Evolutionary conservation across 2,797 vertebrate genomes (phyloP).

Genomic region (Tokudaia tokunoshimensis): DNA sequence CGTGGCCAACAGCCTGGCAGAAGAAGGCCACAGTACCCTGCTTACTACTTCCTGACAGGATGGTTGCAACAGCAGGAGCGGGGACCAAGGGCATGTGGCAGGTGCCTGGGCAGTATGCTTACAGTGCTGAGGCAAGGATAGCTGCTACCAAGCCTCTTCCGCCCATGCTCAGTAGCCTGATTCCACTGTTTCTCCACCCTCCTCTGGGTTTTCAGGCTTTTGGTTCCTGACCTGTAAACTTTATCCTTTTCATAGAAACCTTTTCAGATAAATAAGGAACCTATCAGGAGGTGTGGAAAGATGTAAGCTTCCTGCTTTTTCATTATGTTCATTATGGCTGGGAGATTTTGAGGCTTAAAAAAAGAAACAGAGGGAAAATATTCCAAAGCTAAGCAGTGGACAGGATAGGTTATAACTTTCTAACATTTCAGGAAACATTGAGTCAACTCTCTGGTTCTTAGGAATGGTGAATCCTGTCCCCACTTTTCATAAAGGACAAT

Average conservation of each 20-base stretch:
- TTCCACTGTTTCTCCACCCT: background rate
- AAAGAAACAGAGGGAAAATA: background rate
- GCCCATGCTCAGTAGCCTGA: background rate
- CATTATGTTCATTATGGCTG: constrained; percentile 5
- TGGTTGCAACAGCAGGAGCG: background rate
- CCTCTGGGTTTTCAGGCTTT: background rate
- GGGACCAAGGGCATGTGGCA: background rate
- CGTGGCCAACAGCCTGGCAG: background rate
- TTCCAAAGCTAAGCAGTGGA: background rate
- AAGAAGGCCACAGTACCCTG: background rate
- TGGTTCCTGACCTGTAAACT: background rate
- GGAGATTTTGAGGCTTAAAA: constrained; percentile 30
- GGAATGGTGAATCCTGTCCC: background rate
- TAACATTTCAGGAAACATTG: background rate
- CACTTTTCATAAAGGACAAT: constrained; percentile 10
- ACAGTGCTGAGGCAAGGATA: background rate
- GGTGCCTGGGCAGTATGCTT: background rate
- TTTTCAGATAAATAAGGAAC: constrained; percentile 16
- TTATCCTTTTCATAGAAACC: background rate
- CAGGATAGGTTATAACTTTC: background rate
- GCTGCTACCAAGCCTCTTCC: background rate
- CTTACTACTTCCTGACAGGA: background rate
- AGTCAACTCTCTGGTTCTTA: constrained; percentile 12
- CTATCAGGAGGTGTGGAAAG: background rate
- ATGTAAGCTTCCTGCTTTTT: constrained; percentile 47